Evolutionary conservation across 2,797 vertebrate genomes (phyloP).

Genomic region (Lacerta bilineata): DNA sequence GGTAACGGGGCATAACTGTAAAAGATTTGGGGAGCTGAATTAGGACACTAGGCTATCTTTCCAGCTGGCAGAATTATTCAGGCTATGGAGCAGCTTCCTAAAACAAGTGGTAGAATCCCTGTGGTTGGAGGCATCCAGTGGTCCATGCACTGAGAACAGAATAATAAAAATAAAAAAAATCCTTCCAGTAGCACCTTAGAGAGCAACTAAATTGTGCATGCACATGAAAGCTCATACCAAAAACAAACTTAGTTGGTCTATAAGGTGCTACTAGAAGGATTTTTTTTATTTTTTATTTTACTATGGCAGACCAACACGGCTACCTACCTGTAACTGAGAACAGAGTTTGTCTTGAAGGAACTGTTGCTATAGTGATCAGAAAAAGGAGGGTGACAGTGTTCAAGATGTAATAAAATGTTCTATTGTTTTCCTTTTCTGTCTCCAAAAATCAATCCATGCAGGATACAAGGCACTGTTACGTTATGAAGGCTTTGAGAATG

Average conservation of each 20-base stretch:
- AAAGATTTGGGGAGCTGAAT: neutral
- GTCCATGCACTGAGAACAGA: neutral
- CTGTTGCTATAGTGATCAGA: neutral
- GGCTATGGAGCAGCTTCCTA: neutral
- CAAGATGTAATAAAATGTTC: slow-evolving; percentile 21
- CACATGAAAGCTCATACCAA: too few relatives aligned
- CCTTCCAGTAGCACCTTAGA: too few relatives aligned
- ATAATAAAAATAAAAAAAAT: too few relatives aligned
- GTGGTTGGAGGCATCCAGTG: neutral
- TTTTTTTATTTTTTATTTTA: too few relatives aligned
- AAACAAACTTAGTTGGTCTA: too few relatives aligned
- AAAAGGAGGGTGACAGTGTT: neutral
- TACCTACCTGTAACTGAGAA: neutral
- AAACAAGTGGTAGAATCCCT: neutral
- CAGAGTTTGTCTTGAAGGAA: neutral
- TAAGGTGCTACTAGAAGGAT: too few relatives aligned
- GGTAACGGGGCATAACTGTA: slow-evolving; percentile 2
- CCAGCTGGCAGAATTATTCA: neutral
- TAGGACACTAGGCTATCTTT: neutral
- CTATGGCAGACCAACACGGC: too few relatives aligned
- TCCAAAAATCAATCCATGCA: slow-evolving; percentile 68
- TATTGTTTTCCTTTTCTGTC: neutral
- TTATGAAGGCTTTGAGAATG: slow-evolving; percentile 93
- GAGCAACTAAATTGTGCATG: too few relatives aligned
- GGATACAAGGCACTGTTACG: slow-evolving; percentile 94